Conservation (phyloP, 2,113 vertebrate species). For the Chrysochloris asiatica region DNA sequence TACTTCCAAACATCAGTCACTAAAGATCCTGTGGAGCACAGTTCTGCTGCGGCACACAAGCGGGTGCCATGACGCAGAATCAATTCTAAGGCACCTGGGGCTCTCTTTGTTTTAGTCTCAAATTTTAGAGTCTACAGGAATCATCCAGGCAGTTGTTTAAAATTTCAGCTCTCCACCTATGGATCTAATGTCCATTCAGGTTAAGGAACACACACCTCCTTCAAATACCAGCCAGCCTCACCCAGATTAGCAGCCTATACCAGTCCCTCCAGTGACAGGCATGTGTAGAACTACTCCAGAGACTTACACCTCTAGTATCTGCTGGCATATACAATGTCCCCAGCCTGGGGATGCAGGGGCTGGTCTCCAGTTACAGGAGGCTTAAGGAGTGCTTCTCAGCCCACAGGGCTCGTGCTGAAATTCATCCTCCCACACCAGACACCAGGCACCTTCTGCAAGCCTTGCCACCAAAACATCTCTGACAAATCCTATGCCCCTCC, state of each 20-base stretch:
- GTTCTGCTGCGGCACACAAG: neutral
- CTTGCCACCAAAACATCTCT: conserved; percentile 25
- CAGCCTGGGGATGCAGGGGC: neutral
- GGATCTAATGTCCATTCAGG: neutral
- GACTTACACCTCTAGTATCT: neutral
- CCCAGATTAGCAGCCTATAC: neutral
- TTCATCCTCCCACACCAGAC: neutral
- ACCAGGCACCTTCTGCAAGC: neutral
- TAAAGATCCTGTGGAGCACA: neutral
- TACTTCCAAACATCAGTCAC: neutral
- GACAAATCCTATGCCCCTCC: neutral
- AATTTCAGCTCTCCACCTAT: neutral
- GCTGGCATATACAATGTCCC: neutral
- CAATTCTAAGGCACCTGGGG: neutral
- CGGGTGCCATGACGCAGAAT: no score
- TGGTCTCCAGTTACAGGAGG: neutral
- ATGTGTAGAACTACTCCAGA: neutral
- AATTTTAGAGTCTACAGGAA: neutral
- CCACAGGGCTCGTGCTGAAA: neutral
- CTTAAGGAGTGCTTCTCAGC: neutral
- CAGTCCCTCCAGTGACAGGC: neutral
- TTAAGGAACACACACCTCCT: neutral
- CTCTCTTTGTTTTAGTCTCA: neutral
- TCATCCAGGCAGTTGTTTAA: neutral
- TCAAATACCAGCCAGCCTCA: neutral